Evolutionary conservation across 2,797 vertebrate genomes (phyloP), one percentile per base, ranked within the genome.

Genomic region (Silurus lanzhouensis): DNA sequence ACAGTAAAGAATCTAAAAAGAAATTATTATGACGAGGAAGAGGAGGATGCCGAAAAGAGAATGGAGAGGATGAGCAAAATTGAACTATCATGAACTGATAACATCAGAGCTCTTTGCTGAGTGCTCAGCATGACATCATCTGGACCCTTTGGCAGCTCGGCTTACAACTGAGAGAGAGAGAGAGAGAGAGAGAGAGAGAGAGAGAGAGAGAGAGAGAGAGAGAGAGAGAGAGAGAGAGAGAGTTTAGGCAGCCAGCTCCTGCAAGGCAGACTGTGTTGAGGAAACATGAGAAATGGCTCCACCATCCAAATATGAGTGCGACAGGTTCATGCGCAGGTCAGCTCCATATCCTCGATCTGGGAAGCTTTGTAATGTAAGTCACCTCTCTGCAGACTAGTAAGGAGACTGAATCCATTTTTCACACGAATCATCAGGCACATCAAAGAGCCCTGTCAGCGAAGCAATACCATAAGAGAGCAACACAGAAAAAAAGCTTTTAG

Each of bases 111-210:
- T 89, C 83, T 89, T 84, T 91, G 90, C 89, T 87, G 89, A 88
- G 89, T 92, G 85, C 89, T 88, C 77, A 88, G 90, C 92, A 95
- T 95, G 95, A 95, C 95, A 94, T 95, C 94, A 95, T 92, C 91
- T 85, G 31, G 71, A 60, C 90, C 91, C 84, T 67, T 83, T 79
- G 44, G 82, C 85, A 82, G 84, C 87, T 89, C 83, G 19, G 60
- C 82, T 88, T 89, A 88, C 90, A 83, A 46, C 25, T 27, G 66
- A 75, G 58, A 63, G 58, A 75, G 58, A 85, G 67, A 82, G 38
- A 64, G 55, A 82, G 72, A 27, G 74, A 60, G 70, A 38, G 66
- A 74, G 67, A 75, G 58, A 85, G 67, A 82, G 38, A 64, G 55
- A 82, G 72, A 27, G 74, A 60, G 70, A 38, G 66, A 74, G 67